These are phyloP conservation scores for Drosophila leonis DNA, from an alignment of 2,888 invertebrate genomes.

Conservation along the genomic window DNA sequence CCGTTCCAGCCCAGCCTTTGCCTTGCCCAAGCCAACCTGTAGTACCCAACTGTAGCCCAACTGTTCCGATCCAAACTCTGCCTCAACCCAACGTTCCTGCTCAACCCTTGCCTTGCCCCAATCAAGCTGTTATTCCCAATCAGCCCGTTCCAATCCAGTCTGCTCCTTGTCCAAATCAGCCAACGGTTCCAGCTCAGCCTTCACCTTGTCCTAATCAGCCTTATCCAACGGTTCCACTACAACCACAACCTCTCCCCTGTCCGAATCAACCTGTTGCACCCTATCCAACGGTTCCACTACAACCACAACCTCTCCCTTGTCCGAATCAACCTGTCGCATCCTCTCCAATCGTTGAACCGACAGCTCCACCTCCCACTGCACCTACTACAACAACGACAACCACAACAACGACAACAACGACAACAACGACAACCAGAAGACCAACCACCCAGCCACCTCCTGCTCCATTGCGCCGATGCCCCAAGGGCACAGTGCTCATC, in stretches of 20 bases:
- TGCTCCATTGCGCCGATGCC: constrained; percentile 50
- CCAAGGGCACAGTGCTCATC: constrained; percentile 61
- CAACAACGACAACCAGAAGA: constrained; percentile 15
- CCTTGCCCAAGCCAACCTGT: no score
- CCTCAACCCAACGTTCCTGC: no score
- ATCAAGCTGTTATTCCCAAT: not conserved
- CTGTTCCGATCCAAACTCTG: no score
- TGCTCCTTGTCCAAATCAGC: constrained; percentile 21
- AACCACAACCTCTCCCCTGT: constrained; percentile 7
- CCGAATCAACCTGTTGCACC: constrained; percentile 6
- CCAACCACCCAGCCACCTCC: constrained; percentile 34
- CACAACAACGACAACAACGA: not conserved
- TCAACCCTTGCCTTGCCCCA: no score
- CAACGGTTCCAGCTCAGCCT: constrained; percentile 6
- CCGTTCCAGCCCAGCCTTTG: no score
- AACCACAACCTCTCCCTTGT: constrained; percentile 7
- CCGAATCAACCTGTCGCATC: constrained; percentile 14
- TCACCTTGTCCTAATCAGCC: constrained; percentile 17
- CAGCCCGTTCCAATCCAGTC: not conserved
- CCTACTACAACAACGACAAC: not conserved
- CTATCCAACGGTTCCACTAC: not conserved
- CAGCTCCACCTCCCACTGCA: not conserved
- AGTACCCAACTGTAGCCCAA: no score
- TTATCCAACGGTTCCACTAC: not conserved
- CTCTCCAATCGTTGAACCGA: not conserved